Evolutionary conservation across 2,113 vertebrate genomes (phyloP).

Genomic region (Aptenodytes patagonicus): DNA sequence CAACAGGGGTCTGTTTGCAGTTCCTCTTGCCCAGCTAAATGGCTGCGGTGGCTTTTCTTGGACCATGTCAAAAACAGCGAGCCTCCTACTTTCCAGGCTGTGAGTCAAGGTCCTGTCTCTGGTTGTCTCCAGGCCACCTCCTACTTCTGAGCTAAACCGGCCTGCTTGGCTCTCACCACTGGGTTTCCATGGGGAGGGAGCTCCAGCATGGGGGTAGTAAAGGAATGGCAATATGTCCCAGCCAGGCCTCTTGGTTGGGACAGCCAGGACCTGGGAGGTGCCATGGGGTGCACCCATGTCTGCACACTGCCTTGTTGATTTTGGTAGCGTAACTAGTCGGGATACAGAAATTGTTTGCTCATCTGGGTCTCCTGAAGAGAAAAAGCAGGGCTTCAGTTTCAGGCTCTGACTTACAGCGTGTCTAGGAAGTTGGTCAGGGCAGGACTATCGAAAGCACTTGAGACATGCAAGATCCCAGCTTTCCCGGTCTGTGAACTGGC

Average conservation of each 20-base stretch:
- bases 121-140: not conserved
- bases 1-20: not conserved
- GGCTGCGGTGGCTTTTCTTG: not conserved
- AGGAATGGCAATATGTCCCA: not conserved
- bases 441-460: not conserved
- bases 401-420: not conserved
- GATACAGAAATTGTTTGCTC: not conserved
- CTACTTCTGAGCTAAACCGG: not conserved
- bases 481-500: not conserved
- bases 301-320: not conserved
- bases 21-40: not conserved
- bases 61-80: not conserved
- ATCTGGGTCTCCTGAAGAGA: not conserved
- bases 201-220: not conserved
- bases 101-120: not conserved
- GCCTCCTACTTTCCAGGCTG: not conserved
- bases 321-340: not conserved
- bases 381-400: not conserved
- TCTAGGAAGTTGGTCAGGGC: not conserved
- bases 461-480: not conserved
- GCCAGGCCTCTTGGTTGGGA: fast-evolving
- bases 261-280: not conserved
- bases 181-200: not conserved
- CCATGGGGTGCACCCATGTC: not conserved
- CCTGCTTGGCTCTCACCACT: not conserved